phyloP scores from a whole-genome alignment of 1,140 invertebrate genomes.

The Ridgeia piscesae region DNA sequence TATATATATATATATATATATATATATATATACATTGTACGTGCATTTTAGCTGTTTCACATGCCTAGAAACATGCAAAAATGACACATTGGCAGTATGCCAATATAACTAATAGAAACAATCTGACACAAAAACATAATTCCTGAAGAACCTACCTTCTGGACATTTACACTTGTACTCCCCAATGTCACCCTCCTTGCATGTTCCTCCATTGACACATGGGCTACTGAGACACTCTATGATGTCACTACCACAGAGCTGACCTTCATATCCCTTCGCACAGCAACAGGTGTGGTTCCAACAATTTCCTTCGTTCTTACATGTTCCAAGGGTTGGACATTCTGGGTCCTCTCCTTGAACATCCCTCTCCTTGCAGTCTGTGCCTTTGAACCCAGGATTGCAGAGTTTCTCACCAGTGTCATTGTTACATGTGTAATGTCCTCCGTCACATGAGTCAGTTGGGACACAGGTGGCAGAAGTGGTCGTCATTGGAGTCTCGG shows the following conservation, averaged over 20 bases:
- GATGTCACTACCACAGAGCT: not conserved
- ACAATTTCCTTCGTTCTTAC: slow-evolving; percentile 11
- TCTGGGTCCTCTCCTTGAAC: not conserved
- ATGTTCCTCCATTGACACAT: slow-evolving; percentile 12
- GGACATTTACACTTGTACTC: not conserved
- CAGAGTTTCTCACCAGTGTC: not conserved
- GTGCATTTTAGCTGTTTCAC: not conserved
- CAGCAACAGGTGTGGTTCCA: slow-evolving; percentile 9
- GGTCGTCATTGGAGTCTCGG: not conserved
- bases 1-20: no score
- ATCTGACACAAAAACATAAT: not conserved
- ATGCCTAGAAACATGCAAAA: not conserved
- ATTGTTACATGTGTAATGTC: slow-evolving; percentile 15
- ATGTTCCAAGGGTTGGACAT: not conserved
- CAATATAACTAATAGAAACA: no score
- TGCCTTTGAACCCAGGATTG: not conserved
- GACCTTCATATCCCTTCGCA: not conserved
- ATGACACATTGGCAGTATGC: no score
- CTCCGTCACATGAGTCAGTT: not conserved
- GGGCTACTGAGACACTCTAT: slow-evolving; percentile 8
- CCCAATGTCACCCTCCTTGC: not conserved
- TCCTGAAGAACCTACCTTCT: not conserved
- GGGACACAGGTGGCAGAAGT: not conserved
- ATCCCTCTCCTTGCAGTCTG: not conserved
- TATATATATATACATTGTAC: not conserved